Percentiles rank a stretch among this genome's conserved stretches.
Conservation (phyloP, 2,888 invertebrate genomes). For the Aphidoletes aphidimyza region DNA sequence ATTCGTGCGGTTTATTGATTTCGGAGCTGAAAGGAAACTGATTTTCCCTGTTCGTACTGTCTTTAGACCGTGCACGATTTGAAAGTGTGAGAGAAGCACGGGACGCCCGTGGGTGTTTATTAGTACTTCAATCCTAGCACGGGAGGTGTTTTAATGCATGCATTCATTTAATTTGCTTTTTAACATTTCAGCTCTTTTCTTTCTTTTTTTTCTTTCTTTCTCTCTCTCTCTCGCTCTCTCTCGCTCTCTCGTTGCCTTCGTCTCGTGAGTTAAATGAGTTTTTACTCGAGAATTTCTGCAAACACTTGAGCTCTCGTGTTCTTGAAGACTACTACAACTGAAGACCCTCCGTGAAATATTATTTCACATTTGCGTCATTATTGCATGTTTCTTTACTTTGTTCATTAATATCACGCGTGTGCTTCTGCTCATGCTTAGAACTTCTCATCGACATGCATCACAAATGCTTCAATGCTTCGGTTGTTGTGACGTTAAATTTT, state of each 20-base stretch:
- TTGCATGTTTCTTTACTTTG: constrained; percentile 30
- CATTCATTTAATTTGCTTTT: constrained; percentile 39
- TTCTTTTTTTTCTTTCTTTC: background rate
- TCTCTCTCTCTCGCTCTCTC: background rate
- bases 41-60: constrained; percentile 5
- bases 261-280: background rate
- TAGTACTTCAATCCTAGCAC: constrained; percentile 18
- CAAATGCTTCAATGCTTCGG: background rate
- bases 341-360: background rate
- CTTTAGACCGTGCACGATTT: background rate
- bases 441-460: constrained; percentile 12
- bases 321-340: background rate
- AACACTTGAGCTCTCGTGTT: background rate
- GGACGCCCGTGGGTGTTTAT: constrained; percentile 37
- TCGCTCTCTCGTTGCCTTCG: no score
- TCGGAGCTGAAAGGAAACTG: constrained; percentile 44
- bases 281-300: background rate
- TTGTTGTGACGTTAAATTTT: no score
- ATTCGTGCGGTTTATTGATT: constrained; percentile 51
- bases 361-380: constrained; percentile 31
- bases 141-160: constrained; percentile 39
- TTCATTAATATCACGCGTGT: constrained; percentile 41
- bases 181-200: background rate
- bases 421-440: background rate
- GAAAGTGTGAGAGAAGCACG: background rate